Evolutionary conservation across 2,113 vertebrate genomes (phyloP).

Genomic region (Raja brachyura): DNA sequence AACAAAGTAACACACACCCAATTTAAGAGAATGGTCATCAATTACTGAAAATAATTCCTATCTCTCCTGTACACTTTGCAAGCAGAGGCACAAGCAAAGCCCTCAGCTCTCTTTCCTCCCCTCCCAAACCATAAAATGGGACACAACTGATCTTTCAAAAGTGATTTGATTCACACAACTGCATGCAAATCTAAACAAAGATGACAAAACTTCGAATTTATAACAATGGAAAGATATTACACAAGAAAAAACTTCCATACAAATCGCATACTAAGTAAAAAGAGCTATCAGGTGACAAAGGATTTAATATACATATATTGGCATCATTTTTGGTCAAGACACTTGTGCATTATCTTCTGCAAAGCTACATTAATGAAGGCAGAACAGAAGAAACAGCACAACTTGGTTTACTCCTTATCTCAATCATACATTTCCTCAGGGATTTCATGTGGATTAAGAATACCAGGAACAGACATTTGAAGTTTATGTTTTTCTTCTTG

Average conservation of each 20-base stretch:
- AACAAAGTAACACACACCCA: slow-evolving; percentile 54
- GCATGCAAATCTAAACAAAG: slow-evolving; percentile 79
- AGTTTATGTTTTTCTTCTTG: slow-evolving; percentile 96
- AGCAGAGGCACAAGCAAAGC: slow-evolving; percentile 54
- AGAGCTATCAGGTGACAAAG: slow-evolving; percentile 86
- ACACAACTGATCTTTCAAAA: slow-evolving; percentile 68
- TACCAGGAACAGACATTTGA: slow-evolving; percentile 93
- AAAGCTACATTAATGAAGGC: slow-evolving; percentile 54
- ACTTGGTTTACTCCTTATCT: slow-evolving; percentile 55
- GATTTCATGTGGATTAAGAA: slow-evolving; percentile 95
- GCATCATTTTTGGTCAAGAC: slow-evolving; percentile 92
- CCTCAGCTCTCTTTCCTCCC: slow-evolving; percentile 55
- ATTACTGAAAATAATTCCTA: slow-evolving; percentile 61
- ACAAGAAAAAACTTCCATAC: slow-evolving; percentile 81
- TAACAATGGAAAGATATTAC: slow-evolving; percentile 78
- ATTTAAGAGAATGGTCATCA: slow-evolving; percentile 59
- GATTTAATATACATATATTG: slow-evolving; percentile 85
- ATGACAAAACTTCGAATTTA: slow-evolving; percentile 68
- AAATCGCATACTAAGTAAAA: slow-evolving; percentile 78
- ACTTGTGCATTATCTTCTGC: slow-evolving; percentile 70
- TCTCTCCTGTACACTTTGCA: slow-evolving; percentile 69
- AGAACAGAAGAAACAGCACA: slow-evolving; percentile 58
- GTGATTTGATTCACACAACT: slow-evolving; percentile 71
- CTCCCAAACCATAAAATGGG: slow-evolving; percentile 65
- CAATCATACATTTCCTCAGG: slow-evolving; percentile 97